phyloP scores from a whole-genome alignment of 2,797 vertebrate species.

The Sparidentex hasta region DNA sequence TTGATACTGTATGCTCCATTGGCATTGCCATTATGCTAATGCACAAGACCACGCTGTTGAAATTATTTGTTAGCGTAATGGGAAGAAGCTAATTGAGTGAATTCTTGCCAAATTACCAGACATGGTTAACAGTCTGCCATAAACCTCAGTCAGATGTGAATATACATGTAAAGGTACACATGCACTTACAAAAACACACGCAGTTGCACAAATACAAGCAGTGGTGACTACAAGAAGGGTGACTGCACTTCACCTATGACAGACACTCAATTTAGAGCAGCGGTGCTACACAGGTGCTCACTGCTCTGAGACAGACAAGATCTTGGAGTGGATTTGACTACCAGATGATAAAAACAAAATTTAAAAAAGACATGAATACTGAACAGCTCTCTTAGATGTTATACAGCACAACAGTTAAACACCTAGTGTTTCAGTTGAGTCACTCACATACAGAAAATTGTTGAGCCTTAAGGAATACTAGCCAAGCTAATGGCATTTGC shows the following conservation, averaged over 20 bases:
- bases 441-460: constrained; percentile 10
- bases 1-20: constrained; percentile 70
- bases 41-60: constrained; percentile 60
- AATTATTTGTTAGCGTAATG: constrained; percentile 77
- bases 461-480: constrained; percentile 20
- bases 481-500: constrained; percentile 31
- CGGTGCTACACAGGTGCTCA: constrained; percentile 46
- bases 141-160: constrained; percentile 51
- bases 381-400: constrained; percentile 46
- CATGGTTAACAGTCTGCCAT: constrained; percentile 60
- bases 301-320: constrained; percentile 56
- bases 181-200: constrained; percentile 12
- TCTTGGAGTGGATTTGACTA: constrained; percentile 58
- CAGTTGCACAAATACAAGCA: constrained; percentile 11
- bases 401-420: constrained; percentile 23
- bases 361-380: constrained; percentile 54
- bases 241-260: constrained; percentile 41
- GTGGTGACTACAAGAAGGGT: constrained; percentile 21
- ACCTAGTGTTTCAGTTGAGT: constrained; percentile 3
- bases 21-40: constrained; percentile 77
- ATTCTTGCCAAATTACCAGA: constrained; percentile 74
- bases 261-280: constrained; percentile 52
- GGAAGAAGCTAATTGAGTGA: constrained; percentile 77
- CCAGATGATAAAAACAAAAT: constrained; percentile 32
- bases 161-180: constrained; percentile 26